Evolutionary conservation across 2,797 vertebrate species (phyloP).

Genomic region (Neopelma chrysocephalum): DNA sequence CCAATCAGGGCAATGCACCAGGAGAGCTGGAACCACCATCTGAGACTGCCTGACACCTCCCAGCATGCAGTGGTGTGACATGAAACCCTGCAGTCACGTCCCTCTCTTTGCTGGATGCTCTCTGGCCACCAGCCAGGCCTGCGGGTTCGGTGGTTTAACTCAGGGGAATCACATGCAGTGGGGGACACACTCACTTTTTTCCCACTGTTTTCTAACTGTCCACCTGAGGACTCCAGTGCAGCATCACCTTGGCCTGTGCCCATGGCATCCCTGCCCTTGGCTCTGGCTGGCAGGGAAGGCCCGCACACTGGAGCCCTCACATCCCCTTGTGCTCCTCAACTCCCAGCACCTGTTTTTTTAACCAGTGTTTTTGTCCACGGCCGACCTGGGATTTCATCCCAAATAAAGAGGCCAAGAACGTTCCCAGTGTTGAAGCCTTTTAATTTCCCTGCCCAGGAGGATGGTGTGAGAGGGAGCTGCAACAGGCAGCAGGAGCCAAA

Average conservation of each 20-base stretch:
- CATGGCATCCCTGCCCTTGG: neutral
- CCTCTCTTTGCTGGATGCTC: neutral
- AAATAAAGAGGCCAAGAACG: conserved; percentile 37
- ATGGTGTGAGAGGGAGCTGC: fast-evolving
- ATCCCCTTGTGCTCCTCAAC: neutral
- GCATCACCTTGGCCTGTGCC: neutral
- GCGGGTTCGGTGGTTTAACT: neutral
- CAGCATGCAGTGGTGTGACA: fast-evolving
- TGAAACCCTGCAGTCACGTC: fast-evolving
- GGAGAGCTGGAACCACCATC: neutral
- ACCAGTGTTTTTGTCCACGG: neutral
- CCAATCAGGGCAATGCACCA: neutral
- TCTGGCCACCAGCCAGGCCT: neutral
- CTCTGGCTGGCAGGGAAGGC: neutral
- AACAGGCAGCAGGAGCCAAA: neutral
- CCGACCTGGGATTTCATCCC: neutral
- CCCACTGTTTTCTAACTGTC: neutral
- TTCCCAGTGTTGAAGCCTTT: neutral
- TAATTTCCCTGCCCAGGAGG: neutral
- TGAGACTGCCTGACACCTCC: neutral
- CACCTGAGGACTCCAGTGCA: neutral
- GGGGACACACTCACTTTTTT: fast-evolving
- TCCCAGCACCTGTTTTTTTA: neutral
- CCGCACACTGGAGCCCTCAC: fast-evolving
- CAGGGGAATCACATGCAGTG: neutral